Conservation (phyloP, 2,797 vertebrate genomes). For the Micrastur ruficollis region DNA sequence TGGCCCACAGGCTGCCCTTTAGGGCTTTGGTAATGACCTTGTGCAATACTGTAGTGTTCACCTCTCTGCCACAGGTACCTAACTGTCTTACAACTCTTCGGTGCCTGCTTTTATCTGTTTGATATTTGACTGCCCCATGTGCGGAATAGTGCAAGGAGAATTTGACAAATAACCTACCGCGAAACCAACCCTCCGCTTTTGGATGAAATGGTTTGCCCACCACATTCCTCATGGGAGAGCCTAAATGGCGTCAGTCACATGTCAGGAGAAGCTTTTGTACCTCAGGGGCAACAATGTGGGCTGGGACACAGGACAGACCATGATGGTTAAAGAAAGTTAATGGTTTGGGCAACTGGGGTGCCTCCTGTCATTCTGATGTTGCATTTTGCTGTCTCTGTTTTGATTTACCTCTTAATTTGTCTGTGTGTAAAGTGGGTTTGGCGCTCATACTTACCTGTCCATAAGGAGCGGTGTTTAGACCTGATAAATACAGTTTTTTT, state of each 20-base stretch:
- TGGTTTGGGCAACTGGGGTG: not conserved
- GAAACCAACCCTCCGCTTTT: not conserved
- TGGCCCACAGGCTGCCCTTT: not conserved
- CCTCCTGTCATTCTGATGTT: not conserved
- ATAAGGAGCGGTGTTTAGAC: not conserved
- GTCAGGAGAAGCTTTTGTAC: not conserved
- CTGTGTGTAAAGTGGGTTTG: not conserved
- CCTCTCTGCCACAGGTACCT: not conserved
- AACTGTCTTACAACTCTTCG: not conserved
- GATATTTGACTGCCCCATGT: not conserved
- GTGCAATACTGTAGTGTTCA: not conserved
- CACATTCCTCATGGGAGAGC: not conserved
- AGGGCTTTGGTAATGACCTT: not conserved
- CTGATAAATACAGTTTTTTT: constrained; percentile 8
- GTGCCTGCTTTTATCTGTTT: not conserved
- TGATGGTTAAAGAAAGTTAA: not conserved
- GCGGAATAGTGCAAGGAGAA: not conserved
- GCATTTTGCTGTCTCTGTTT: not conserved
- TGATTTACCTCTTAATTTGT: constrained; percentile 17
- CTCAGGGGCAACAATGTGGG: not conserved
- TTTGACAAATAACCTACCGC: not conserved
- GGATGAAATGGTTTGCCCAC: not conserved
- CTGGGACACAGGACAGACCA: not conserved
- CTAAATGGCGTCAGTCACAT: not conserved
- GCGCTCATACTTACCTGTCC: not conserved